Conservation (phyloP, 2,113 vertebrate species). For the Bufo gargarizans region DNA sequence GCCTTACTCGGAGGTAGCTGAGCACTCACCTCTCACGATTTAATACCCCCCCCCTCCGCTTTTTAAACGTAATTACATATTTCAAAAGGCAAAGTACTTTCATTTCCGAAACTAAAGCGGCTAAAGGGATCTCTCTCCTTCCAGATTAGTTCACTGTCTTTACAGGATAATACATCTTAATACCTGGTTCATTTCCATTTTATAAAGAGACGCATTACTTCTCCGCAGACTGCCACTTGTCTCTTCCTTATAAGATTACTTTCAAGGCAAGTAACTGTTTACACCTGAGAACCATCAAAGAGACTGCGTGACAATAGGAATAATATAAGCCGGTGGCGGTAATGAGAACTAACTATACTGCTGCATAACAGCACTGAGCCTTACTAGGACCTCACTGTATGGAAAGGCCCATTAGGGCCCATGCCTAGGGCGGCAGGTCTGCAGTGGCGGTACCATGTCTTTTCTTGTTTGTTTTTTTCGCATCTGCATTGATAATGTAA, state of each 20-base stretch:
- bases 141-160: conserved; percentile 45
- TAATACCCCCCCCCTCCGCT: background rate
- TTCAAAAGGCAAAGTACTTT: conserved; percentile 48
- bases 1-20: background rate
- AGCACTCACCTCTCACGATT: conserved; percentile 6
- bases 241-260: conserved; percentile 24
- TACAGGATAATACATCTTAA: conserved; percentile 36
- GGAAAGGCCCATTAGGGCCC: background rate
- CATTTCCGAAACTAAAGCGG: conserved; percentile 41
- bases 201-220: background rate
- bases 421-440: background rate
- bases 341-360: background rate
- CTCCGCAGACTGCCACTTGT: background rate
- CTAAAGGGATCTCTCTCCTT: conserved; percentile 40
- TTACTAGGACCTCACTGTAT: background rate
- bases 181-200: conserved; percentile 40
- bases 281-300: conserved; percentile 41
- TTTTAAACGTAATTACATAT: conserved; percentile 40
- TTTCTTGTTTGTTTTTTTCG: background rate
- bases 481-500: background rate
- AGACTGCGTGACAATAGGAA: background rate
- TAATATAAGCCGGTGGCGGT: background rate
- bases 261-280: conserved; percentile 29
- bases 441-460: background rate
- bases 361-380: background rate